Evolutionary conservation across 2,113 vertebrate species (phyloP).

Genomic region (Loxodonta africana): DNA sequence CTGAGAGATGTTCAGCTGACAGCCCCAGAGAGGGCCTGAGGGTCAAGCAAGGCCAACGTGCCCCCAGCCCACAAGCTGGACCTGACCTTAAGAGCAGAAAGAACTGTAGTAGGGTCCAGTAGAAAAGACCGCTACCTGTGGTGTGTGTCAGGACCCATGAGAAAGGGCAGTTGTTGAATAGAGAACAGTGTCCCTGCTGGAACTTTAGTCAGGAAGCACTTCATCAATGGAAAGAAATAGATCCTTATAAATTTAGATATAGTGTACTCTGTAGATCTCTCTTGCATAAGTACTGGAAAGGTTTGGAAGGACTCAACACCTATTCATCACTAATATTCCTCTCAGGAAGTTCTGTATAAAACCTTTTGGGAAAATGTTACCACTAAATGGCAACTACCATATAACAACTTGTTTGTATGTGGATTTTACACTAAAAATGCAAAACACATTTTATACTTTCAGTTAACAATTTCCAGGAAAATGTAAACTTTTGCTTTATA

Average conservation of each 20-base stretch:
- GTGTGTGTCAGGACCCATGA: background rate
- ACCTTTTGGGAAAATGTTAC: background rate
- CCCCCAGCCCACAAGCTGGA: conserved; percentile 65
- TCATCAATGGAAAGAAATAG: background rate
- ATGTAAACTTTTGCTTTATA: background rate
- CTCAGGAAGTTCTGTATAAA: background rate
- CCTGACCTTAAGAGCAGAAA: conserved; percentile 85
- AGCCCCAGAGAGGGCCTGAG: conserved; percentile 48
- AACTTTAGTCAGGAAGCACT: background rate
- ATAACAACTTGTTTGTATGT: background rate
- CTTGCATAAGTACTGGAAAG: background rate
- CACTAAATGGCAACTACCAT: background rate
- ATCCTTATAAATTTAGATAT: background rate
- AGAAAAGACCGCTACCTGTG: background rate
- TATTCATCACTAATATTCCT: background rate
- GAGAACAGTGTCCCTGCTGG: background rate
- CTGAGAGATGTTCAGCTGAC: conserved; percentile 25
- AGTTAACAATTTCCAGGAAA: background rate
- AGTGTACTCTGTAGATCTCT: background rate
- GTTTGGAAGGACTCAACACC: background rate
- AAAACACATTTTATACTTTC: background rate
- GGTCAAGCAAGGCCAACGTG: conserved; percentile 35
- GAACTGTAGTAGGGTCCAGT: conserved; percentile 93
- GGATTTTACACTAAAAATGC: background rate
- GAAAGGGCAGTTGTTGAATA: background rate